phyloP scores from a whole-genome alignment of 2,113 vertebrate species.

The Spermophilus dauricus region DNA sequence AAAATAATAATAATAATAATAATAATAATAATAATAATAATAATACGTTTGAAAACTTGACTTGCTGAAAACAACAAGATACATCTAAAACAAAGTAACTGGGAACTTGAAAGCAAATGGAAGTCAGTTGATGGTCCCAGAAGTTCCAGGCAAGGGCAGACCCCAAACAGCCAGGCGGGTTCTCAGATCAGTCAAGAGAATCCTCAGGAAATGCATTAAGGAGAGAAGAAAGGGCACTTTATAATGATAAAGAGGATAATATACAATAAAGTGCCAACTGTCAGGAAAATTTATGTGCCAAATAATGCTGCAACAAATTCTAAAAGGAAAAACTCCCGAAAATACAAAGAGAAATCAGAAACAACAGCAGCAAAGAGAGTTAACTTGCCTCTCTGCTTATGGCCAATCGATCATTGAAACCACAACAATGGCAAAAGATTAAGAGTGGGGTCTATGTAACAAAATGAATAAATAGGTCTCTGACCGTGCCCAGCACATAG shows the following conservation, averaged over 20 bases:
- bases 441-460: not conserved
- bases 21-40: not conserved
- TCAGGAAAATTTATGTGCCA: slow-evolving; percentile 28
- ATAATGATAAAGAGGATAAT: not conserved
- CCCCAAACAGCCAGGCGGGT: too few relatives aligned
- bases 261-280: not conserved
- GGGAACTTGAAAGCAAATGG: not conserved
- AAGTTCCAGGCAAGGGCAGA: fast-evolving
- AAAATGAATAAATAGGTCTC: not conserved
- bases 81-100: not conserved
- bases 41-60: not conserved
- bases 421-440: not conserved
- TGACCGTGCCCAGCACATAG: not conserved
- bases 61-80: not conserved
- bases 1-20: not conserved
- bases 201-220: not conserved
- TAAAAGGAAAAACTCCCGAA: not conserved
- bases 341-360: not conserved
- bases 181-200: not conserved
- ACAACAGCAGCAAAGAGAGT: not conserved
- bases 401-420: not conserved
- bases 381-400: not conserved
- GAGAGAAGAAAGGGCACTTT: not conserved
- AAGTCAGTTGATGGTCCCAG: fast-evolving
- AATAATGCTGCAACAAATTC: not conserved